Percentiles rank a stretch among this genome's conserved stretches.
phyloP scores from a whole-genome alignment of 2,797 vertebrate genomes.

The Cossypha polioptera region DNA sequence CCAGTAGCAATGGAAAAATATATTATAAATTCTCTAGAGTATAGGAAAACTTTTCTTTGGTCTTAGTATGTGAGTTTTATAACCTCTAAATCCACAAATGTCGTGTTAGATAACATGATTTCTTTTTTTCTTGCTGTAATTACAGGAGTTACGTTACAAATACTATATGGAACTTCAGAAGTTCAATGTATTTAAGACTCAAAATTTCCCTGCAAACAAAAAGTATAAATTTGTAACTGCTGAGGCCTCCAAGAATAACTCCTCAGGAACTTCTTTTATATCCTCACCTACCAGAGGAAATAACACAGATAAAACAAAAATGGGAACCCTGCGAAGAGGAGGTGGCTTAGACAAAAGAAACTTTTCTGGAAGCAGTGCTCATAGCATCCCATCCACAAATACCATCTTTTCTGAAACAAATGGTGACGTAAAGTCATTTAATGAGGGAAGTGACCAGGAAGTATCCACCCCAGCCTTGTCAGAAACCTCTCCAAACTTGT shows the following conservation, averaged over 20 bases:
- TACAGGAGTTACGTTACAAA: conserved; percentile 70
- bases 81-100: neutral
- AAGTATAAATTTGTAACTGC: neutral
- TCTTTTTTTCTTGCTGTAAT: neutral
- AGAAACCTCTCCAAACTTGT: neutral
- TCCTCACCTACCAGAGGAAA: neutral
- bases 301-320: neutral
- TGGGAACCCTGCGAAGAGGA: neutral
- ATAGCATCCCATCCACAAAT: neutral
- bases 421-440: neutral
- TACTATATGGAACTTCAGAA: conserved; percentile 52
- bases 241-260: neutral
- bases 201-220: conserved; percentile 4
- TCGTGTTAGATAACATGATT: neutral
- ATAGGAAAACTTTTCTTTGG: neutral
- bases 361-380: neutral
- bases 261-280: neutral
- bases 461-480: neutral
- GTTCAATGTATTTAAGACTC: neutral
- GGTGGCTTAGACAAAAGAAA: neutral
- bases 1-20: neutral
- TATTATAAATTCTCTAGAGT: neutral
- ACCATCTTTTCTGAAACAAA: neutral
- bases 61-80: neutral
- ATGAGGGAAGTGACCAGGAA: neutral